A percentile compares a stretch with the other conserved stretches of the same genome.
Evolutionary conservation across 2,113 vertebrate genomes (phyloP).

Genomic region (Limanda limanda): DNA sequence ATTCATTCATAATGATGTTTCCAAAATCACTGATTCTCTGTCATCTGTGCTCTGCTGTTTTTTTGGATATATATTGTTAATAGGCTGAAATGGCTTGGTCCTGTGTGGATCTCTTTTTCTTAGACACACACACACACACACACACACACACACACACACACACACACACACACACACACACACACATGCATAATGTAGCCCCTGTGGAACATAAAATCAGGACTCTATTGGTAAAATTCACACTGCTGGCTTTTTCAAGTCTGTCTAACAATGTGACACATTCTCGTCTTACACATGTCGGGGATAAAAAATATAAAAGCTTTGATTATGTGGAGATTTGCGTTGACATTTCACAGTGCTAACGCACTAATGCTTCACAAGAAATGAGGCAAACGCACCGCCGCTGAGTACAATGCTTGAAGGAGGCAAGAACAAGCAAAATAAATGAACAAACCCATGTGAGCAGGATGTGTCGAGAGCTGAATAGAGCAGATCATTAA

Average conservation of each 20-base stretch:
- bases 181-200: background rate
- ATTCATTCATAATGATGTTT: constrained; percentile 14
- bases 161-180: constrained; percentile 1
- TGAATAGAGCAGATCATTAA: constrained; percentile 80
- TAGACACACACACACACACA: background rate
- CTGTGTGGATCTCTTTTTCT: constrained; percentile 17
- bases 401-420: background rate
- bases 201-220: constrained; percentile 8
- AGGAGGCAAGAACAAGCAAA: background rate
- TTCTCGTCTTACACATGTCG: constrained; percentile 14
- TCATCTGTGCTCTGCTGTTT: constrained; percentile 12
- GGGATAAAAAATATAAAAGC: background rate
- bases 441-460: constrained; percentile 29
- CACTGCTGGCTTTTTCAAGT: constrained; percentile 5
- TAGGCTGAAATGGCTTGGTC: constrained; percentile 18
- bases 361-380: background rate
- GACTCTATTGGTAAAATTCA: constrained; percentile 28
- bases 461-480: constrained; percentile 62
- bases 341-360: background rate
- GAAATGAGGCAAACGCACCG: background rate
- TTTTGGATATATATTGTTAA: background rate
- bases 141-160: constrained; percentile 24
- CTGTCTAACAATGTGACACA: constrained; percentile 11
- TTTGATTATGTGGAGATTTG: constrained; percentile 16
- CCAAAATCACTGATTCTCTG: constrained; percentile 1